A percentile compares a stretch with the other conserved stretches of the same genome.
These are phyloP conservation scores for Entomyzon cyanotis DNA, from an alignment of 2,113 vertebrate species.

Conservation along the genomic window DNA sequence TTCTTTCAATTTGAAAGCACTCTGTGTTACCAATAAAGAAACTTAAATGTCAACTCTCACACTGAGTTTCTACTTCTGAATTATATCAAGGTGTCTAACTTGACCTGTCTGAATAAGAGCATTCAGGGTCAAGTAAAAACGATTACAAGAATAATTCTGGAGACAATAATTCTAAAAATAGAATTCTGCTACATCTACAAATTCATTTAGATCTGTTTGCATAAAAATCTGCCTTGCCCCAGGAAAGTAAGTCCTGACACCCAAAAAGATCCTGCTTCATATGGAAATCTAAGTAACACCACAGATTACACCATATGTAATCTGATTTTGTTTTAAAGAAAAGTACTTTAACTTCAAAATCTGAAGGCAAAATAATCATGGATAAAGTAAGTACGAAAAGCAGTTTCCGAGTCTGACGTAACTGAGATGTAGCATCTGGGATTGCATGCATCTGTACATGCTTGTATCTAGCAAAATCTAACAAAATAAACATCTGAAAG, in stretches of 20 bases:
- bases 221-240: background rate
- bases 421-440: background rate
- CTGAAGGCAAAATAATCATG: background rate
- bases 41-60: background rate
- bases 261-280: background rate
- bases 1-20: background rate
- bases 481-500: background rate
- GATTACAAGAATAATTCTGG: background rate
- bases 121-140: background rate
- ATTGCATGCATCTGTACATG: background rate
- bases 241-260: background rate
- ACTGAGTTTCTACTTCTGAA: background rate
- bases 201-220: background rate
- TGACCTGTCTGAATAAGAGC: background rate
- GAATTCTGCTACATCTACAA: background rate
- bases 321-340: background rate
- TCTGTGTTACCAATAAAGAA: background rate
- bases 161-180: background rate
- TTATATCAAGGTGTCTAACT: background rate
- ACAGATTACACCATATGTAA: background rate
- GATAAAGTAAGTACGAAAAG: background rate
- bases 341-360: background rate
- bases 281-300: background rate
- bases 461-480: background rate
- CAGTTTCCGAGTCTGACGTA: background rate